Base-by-base conservation (phyloP, 2,797 vertebrate species). In the Notolabrus celidotus region DNA sequence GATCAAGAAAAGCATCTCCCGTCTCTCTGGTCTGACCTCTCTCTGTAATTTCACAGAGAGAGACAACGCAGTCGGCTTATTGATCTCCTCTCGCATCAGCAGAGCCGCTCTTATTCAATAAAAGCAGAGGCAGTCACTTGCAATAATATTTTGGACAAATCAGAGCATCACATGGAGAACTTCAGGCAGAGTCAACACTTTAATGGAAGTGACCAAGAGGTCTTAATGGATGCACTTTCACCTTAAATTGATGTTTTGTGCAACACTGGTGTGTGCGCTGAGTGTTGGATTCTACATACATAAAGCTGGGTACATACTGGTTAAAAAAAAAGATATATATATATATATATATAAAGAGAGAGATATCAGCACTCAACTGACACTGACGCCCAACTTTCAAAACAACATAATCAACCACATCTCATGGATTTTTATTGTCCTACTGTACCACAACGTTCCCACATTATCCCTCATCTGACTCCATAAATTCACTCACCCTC, bases 401-500 rank as follows among this genome's bases (percentile, higher is more conserved):
- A 82, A 83, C 72, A 77, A 76, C 33, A 71, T 74, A 74, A 86
- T 89, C 67, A 81, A 71, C 60, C 68, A 79, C 82, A 78, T 83
- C 80, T 83, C 74, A 66, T 31, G 45, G 81, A 31, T 71, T 88
- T 89, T 89, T 89, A 89, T 86, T 63, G 84, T 65, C 43, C 49
- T 27, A 39, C 50, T 31, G 62, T 57, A 56, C 41, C 53, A 41
- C 77, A 80, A 71, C 74, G 73, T 84, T 72, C 77, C 65, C 54
- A 73, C 79, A 80, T 86, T 80, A 74, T 77, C 73, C 63, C 49
- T 76, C 75, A 67, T 85, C 80, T 81, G 33, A 82, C 80, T 62
- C 79, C 75, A 80, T 89, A 84, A 89, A 74, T 58, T 70, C 79
- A 65, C 80, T 64, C 77, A 17, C 67, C 83, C 86, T 85, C 89